Conservation (phyloP, 2,113 vertebrate genomes). For the Aegypius monachus region DNA sequence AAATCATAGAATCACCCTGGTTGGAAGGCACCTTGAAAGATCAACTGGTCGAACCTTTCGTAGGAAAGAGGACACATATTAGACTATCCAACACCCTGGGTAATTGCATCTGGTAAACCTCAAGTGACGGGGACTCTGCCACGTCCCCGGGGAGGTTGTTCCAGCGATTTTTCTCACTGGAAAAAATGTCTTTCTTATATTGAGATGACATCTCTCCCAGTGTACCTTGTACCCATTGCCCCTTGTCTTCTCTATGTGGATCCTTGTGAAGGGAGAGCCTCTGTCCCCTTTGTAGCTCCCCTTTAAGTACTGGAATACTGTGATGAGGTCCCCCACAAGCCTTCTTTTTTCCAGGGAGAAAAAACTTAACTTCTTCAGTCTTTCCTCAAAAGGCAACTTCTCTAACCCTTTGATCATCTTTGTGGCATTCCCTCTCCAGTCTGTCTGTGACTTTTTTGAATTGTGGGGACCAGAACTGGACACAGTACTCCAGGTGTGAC, state of each 20-base stretch:
- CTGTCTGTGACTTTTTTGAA: fast-evolving
- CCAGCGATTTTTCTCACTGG: background rate
- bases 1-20: background rate
- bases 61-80: background rate
- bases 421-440: background rate
- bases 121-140: background rate
- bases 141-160: fast-evolving
- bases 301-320: background rate
- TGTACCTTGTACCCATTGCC: background rate
- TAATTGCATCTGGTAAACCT: background rate
- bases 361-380: background rate
- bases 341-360: background rate
- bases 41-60: fast-evolving
- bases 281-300: background rate
- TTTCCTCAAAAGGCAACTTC: background rate
- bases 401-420: background rate
- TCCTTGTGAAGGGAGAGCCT: background rate
- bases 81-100: background rate
- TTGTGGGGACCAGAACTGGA: background rate
- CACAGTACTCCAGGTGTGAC: background rate
- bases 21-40: background rate
- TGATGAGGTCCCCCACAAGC: background rate
- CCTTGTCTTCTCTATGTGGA: background rate
- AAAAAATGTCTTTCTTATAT: background rate
- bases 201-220: fast-evolving